phyloP scores from a whole-genome alignment of 2,888 invertebrate genomes.

The Eupithecia insigniata region DNA sequence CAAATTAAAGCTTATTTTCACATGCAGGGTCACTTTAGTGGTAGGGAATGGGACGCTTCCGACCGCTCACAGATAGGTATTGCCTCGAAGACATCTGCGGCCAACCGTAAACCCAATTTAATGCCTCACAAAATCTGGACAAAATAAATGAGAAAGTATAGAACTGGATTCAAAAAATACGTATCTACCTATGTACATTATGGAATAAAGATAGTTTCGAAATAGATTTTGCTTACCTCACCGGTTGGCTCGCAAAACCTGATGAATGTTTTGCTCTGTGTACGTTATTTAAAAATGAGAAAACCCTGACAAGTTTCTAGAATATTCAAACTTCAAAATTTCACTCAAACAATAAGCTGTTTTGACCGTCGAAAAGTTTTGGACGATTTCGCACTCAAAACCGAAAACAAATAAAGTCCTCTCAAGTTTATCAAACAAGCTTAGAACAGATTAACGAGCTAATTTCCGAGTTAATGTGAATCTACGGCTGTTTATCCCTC shows the following conservation, averaged over 20 bases:
- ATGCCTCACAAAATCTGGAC: conserved; percentile 74
- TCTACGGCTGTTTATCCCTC: conserved; percentile 40
- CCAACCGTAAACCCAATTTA: conserved; percentile 74
- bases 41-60: conserved; percentile 44
- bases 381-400: conserved; percentile 33
- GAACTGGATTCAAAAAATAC: conserved; percentile 44
- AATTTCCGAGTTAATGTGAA: conserved; percentile 42
- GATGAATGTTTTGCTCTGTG: no score
- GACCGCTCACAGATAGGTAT: conserved; percentile 56
- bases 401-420: conserved; percentile 44
- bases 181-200: conserved; percentile 3
- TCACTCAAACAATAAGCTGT: conserved; percentile 20
- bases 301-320: background rate
- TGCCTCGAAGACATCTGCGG: conserved; percentile 72
- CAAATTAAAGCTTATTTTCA: conserved; percentile 5
- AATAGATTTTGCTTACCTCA: background rate
- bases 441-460: conserved; percentile 43
- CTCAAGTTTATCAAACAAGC: conserved; percentile 44
- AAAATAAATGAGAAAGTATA: conserved; percentile 63
- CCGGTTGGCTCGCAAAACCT: background rate
- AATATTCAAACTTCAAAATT: conserved; percentile 5
- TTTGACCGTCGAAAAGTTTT: conserved; percentile 25
- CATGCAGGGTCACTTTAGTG: conserved; percentile 16
- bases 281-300: background rate
- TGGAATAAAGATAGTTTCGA: background rate